Conservation (phyloP, 2,888 invertebrate genomes). For the Camponotus fellah region DNA sequence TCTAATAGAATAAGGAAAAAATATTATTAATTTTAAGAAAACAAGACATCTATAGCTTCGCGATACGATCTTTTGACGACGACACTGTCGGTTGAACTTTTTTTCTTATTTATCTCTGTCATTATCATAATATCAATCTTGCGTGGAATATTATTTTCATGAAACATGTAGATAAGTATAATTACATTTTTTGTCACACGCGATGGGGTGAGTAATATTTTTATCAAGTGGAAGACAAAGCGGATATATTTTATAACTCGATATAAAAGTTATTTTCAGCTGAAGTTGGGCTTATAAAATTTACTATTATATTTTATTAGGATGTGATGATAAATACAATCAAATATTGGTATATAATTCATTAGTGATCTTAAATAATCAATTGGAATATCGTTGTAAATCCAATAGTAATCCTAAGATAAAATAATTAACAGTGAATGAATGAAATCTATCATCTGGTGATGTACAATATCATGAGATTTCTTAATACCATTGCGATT, state of each 20-base stretch:
- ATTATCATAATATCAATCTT: not conserved
- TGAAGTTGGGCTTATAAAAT: not conserved
- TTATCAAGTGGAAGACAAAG: too few species aligned
- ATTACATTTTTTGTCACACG: slow-evolving; percentile 9
- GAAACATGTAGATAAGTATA: slow-evolving; percentile 3
- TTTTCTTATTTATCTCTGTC: not conserved
- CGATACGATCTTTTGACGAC: not conserved
- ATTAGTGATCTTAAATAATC: not conserved
- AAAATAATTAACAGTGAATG: not conserved
- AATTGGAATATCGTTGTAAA: not conserved
- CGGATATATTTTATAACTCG: not conserved
- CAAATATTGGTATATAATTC: not conserved
- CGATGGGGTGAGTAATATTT: slow-evolving; percentile 26
- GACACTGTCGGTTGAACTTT: not conserved
- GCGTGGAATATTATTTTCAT: slow-evolving; percentile 23
- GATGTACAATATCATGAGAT: not conserved
- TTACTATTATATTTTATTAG: not conserved
- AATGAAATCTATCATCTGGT: not conserved
- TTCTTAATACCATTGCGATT: too few species aligned
- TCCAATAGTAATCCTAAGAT: not conserved
- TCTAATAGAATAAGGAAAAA: not conserved
- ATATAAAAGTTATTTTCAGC: not conserved
- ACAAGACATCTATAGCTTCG: not conserved
- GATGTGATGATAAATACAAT: not conserved
- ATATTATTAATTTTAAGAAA: not conserved